Percentiles rank a stretch among this genome's conserved stretches.
Conservation (phyloP, 2,113 vertebrate genomes). For the Hippocampus barbouri region DNA sequence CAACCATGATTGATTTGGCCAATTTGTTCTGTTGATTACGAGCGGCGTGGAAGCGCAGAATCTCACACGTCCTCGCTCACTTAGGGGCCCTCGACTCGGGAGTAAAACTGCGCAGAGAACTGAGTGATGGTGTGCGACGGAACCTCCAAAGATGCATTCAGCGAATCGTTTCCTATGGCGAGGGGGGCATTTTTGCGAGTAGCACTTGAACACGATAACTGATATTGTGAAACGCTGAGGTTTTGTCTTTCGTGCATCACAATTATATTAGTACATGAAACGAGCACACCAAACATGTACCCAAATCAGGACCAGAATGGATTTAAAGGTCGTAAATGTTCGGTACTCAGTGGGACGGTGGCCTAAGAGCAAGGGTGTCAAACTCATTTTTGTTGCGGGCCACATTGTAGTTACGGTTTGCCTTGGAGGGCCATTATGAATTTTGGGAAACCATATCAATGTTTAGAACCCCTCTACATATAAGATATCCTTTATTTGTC, state of each 20-base stretch:
- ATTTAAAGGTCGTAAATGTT: neutral
- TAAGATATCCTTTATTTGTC: too few species aligned
- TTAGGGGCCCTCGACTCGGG: conserved; percentile 31
- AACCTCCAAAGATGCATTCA: conserved; percentile 44
- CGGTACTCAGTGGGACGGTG: too few species aligned
- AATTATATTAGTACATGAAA: too few species aligned
- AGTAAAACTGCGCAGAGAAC: conserved; percentile 31
- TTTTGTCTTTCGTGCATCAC: neutral
- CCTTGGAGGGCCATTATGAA: too few species aligned
- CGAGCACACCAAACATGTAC: neutral
- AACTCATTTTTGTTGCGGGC: too few species aligned
- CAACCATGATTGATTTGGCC: conserved; percentile 75
- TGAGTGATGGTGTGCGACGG: conserved; percentile 57
- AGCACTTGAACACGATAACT: conserved; percentile 23
- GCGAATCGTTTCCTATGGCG: conserved; percentile 44
- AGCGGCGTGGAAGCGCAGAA: conserved; percentile 55
- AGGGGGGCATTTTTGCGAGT: conserved; percentile 33
- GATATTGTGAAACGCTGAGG: neutral
- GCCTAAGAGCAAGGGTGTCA: too few species aligned
- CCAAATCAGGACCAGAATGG: neutral
- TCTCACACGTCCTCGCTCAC: conserved; percentile 31
- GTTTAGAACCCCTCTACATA: too few species aligned
- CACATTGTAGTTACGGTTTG: too few species aligned
- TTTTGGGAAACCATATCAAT: too few species aligned
- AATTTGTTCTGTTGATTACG: conserved; percentile 77